Evolutionary conservation across 2,797 vertebrate species (phyloP).

Genomic region (Otus scops): DNA sequence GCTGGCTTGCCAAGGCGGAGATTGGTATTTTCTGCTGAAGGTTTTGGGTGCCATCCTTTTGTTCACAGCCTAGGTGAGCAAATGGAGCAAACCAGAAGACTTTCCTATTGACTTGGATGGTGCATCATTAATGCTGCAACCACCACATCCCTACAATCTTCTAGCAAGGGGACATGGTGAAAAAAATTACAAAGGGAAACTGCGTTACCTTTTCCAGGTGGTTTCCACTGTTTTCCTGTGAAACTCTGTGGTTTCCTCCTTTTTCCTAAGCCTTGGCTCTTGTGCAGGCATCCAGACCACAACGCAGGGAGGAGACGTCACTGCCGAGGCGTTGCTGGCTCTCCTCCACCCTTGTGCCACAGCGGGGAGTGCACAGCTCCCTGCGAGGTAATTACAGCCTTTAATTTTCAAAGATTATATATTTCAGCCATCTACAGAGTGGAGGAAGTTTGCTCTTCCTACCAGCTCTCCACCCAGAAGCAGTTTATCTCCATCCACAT

Average conservation of each 20-base stretch:
- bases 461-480: not conserved
- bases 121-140: not conserved
- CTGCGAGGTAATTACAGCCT: not conserved
- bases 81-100: not conserved
- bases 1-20: not conserved
- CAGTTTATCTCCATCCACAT: not conserved
- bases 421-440: not conserved
- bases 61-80: not conserved
- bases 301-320: not conserved
- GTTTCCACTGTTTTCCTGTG: not conserved
- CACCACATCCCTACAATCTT: accelerated
- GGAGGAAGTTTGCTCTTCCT: not conserved
- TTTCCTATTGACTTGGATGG: not conserved
- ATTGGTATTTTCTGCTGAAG: not conserved
- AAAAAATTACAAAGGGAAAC: not conserved
- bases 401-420: not conserved
- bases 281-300: not conserved
- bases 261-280: not conserved
- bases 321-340: accelerated
- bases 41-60: not conserved
- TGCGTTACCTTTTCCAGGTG: not conserved
- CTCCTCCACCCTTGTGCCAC: accelerated
- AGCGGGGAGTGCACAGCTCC: not conserved
- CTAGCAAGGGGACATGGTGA: accelerated
- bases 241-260: not conserved